Evolutionary conservation across 2,113 vertebrate species (phyloP).

Genomic region (Podarcis muralis): DNA sequence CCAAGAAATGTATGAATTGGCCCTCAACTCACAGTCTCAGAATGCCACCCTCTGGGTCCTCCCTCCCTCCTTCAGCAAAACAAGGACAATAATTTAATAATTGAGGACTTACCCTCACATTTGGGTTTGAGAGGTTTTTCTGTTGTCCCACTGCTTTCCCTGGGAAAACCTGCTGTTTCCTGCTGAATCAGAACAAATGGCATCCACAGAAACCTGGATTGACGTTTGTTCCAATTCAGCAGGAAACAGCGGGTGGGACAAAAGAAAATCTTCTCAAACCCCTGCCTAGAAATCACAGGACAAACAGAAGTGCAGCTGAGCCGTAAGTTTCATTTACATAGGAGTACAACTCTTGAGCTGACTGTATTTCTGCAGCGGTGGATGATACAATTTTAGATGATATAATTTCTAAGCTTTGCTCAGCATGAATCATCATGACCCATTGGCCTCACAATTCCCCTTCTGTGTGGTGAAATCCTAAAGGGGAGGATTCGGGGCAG

Average conservation of each 20-base stretch:
- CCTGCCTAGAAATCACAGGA: no score
- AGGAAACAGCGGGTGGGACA: no score
- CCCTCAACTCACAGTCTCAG: not conserved
- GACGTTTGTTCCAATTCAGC: no score
- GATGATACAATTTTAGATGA: constrained; percentile 44
- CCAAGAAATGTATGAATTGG: no score
- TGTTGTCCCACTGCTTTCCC: no score
- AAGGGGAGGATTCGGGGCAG: not conserved
- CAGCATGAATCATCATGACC: constrained; percentile 47
- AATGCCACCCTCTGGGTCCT: constrained; percentile 3
- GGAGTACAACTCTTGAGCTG: constrained; percentile 7
- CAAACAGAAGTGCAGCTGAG: no score
- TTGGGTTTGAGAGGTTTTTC: no score
- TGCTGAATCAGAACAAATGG: no score
- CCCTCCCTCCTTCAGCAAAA: not conserved
- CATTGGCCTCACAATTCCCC: constrained; percentile 3
- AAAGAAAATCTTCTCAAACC: no score
- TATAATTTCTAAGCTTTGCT: constrained; percentile 20
- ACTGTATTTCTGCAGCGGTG: not conserved
- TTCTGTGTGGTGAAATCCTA: not conserved
- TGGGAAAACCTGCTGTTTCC: no score
- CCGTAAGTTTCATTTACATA: not conserved
- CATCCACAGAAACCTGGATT: no score
- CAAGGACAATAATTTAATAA: constrained; percentile 18
- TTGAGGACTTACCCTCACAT: constrained; percentile 13